phyloP scores from a whole-genome alignment of 2,113 vertebrate species.

The Salvelinus sp. region DNA sequence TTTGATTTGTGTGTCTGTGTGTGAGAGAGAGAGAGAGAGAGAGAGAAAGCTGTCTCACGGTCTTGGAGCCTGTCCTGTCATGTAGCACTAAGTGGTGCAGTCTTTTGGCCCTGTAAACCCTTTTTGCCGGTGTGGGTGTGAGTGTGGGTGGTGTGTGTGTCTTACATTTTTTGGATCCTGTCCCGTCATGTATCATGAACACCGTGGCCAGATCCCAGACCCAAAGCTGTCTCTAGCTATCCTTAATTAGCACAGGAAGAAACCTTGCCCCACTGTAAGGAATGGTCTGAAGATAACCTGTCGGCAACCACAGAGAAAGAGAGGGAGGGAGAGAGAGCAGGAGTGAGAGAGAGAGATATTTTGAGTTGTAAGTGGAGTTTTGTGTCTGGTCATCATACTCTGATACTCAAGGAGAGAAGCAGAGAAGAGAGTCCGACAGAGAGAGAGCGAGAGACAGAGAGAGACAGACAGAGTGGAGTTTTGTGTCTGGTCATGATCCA shows the following conservation, averaged over 20 bases:
- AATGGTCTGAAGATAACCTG: too few relatives aligned
- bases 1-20: background rate
- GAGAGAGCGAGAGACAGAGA: background rate
- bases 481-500: too few relatives aligned
- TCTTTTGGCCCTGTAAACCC: too few relatives aligned
- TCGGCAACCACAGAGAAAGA: background rate
- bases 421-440: background rate
- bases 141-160: background rate
- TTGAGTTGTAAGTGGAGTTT: too few relatives aligned
- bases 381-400: background rate
- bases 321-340: background rate
- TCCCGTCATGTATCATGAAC: background rate
- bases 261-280: background rate
- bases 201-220: constrained; percentile 14
- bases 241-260: background rate
- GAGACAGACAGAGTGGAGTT: too few relatives aligned
- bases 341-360: background rate
- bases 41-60: constrained; percentile 28
- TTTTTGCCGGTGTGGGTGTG: constrained; percentile 9
- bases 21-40: too few relatives aligned
- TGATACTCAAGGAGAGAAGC: background rate
- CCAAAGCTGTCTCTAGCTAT: background rate
- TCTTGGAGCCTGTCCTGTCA: constrained; percentile 29
- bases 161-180: constrained; percentile 11
- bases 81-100: too few relatives aligned